Evolutionary conservation across 2,113 vertebrate genomes (phyloP), one percentile per base, ranked within the genome.

Genomic region (Pionites leucogaster): DNA sequence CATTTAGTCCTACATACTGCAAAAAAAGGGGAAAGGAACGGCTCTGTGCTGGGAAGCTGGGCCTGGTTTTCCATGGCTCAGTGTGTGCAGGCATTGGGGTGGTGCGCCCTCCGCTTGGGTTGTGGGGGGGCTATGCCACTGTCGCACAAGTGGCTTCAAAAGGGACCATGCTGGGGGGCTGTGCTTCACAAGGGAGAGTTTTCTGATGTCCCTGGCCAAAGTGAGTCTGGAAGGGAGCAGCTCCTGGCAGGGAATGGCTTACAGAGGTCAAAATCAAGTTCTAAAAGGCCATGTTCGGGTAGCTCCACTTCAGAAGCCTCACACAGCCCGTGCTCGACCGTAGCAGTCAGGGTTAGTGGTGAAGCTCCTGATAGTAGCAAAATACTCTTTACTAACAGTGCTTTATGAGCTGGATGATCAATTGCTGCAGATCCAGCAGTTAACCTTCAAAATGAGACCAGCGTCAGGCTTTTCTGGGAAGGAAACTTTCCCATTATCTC

Each of bases 401-500:
- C n/a, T 33, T 29, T 12, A 29, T 14, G 80, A 88, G 35, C 65
- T 37, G 44, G 46, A 35, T 2, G 78, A 59, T 79, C 11, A 5
- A 33, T 59, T 2, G 1, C 55, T 52, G 65, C 70, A 63, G 67
- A 27, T 59, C 88, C 88, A 88, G 95, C 95, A 82, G 70, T 31
- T 5, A 35, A 4, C 65, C 82, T 35, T 93, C 84, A 59, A 42
- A 13, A 77, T 72, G 0, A 2, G n/a, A 23, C 10, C 1, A 5
- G 69, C n/a, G 46, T 1, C 20, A 75, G 46, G 4, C 63, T 60
- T 23, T 33, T 41, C 90, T 65, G 78, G 79, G 80, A 91, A 78
- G 90, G 27, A 42, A 86, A 49, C 71, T n/a, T 93, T 91, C 90
- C 92, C 65, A 88, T 95, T 71, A 87, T 77, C 89, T 94, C 90